Percentiles rank a stretch among this genome's conserved stretches.
These are phyloP conservation scores for Diorhabda carinulata DNA, from an alignment of 1,140 invertebrate species.

Conservation along the genomic window DNA sequence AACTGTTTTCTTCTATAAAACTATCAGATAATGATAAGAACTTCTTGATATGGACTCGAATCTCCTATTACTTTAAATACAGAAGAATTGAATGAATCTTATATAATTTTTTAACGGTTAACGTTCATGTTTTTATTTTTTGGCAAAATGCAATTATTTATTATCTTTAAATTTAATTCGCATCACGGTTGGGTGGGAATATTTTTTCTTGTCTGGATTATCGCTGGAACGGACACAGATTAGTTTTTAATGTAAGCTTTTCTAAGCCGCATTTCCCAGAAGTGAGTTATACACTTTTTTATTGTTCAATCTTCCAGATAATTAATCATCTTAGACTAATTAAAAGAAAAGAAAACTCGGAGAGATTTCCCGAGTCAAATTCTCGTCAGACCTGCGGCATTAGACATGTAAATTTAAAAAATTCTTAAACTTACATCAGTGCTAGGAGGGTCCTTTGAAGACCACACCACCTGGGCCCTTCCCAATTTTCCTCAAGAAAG, in stretches of 20 bases:
- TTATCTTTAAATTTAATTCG: too few relatives aligned
- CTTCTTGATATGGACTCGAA: too few relatives aligned
- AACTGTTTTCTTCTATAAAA: too few relatives aligned
- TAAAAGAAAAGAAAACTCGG: not conserved
- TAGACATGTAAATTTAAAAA: constrained; percentile 33
- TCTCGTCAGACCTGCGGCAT: constrained; percentile 14
- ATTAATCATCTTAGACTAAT: constrained; percentile 12
- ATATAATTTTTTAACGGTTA: too few relatives aligned
- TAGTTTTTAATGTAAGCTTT: not conserved
- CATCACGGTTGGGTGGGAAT: too few relatives aligned
- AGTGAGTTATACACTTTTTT: not conserved
- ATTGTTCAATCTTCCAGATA: not conserved
- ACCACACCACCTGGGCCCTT: constrained; percentile 35
- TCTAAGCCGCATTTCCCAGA: not conserved
- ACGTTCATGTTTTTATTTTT: too few relatives aligned
- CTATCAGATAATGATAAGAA: too few relatives aligned
- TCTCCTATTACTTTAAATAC: too few relatives aligned
- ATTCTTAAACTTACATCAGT: constrained; percentile 7
- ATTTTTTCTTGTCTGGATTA: too few relatives aligned
- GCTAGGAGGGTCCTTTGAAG: constrained; percentile 17
- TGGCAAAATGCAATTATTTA: too few relatives aligned
- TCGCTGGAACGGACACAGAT: not conserved
- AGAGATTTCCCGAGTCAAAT: constrained; percentile 7
- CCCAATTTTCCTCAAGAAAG: constrained; percentile 31
- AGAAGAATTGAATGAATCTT: too few relatives aligned